phyloP scores from a whole-genome alignment of 2,888 invertebrate genomes.

The Agrochola lychnidis region DNA sequence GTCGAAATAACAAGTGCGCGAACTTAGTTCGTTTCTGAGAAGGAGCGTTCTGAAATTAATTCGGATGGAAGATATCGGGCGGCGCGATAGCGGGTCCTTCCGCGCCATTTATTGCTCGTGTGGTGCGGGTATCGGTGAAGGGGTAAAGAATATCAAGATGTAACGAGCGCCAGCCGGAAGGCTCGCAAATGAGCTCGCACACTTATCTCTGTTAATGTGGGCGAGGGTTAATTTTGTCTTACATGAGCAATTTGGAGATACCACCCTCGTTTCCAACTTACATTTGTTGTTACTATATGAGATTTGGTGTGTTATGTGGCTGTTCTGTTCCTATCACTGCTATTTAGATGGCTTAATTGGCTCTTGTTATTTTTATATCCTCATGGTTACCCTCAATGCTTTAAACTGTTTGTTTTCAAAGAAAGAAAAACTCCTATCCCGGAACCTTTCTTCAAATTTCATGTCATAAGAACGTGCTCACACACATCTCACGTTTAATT shows the following conservation, averaged over 20 bases:
- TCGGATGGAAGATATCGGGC: conserved; percentile 91
- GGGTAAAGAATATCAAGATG: conserved; percentile 91
- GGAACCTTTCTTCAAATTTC: conserved; percentile 4
- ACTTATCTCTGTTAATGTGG: conserved; percentile 90
- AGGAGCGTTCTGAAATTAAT: conserved; percentile 88
- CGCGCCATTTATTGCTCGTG: conserved; percentile 91
- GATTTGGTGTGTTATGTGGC: conserved; percentile 69
- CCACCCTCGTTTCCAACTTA: conserved; percentile 80
- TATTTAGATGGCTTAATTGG: neutral
- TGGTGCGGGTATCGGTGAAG: conserved; percentile 89
- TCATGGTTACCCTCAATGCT: too few relatives aligned
- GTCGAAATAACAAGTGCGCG: conserved; percentile 89
- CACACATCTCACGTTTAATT: conserved; percentile 66
- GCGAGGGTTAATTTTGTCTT: conserved; percentile 90
- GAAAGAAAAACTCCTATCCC: neutral
- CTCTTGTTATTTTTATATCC: conserved; percentile 3
- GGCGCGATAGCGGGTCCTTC: conserved; percentile 89
- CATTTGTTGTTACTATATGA: conserved; percentile 77
- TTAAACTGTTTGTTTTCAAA: neutral
- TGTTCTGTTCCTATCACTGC: conserved; percentile 39
- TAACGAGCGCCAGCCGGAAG: conserved; percentile 90
- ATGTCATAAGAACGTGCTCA: conserved; percentile 42
- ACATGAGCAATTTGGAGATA: conserved; percentile 90
- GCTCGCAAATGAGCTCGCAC: conserved; percentile 90
- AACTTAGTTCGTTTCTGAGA: conserved; percentile 88